phyloP scores from a whole-genome alignment of 2,113 vertebrate species.

The Podiceps cristatus region DNA sequence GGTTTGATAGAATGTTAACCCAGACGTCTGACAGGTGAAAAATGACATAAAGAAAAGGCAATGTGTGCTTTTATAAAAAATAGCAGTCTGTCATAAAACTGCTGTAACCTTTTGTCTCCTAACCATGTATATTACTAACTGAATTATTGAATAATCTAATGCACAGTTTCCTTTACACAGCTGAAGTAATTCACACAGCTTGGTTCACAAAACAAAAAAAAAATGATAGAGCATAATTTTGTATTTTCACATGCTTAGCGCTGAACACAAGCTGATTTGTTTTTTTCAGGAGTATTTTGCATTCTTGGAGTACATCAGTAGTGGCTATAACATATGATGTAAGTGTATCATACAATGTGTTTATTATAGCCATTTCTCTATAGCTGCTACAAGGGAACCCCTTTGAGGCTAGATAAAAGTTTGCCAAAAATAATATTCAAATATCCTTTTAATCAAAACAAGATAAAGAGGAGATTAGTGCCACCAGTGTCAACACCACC shows the following conservation, averaged over 20 bases:
- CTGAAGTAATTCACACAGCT: slow-evolving; percentile 49
- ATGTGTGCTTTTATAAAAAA: neutral
- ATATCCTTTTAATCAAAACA: slow-evolving; percentile 72
- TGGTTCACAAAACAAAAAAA: neutral
- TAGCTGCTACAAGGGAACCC: slow-evolving; percentile 53
- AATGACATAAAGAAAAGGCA: neutral
- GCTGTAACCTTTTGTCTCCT: neutral
- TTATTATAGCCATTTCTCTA: slow-evolving; percentile 63
- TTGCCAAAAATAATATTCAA: slow-evolving; percentile 73
- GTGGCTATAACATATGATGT: slow-evolving; percentile 24
- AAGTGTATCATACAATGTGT: slow-evolving; percentile 40
- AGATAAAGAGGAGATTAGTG: slow-evolving; percentile 66
- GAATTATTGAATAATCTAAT: neutral
- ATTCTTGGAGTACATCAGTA: slow-evolving; percentile 44
- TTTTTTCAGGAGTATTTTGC: slow-evolving; percentile 28
- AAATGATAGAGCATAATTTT: neutral
- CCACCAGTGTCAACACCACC: slow-evolving; percentile 61
- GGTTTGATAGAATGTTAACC: neutral
- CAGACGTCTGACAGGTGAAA: neutral
- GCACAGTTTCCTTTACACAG: neutral
- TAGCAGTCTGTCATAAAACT: neutral
- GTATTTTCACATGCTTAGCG: slow-evolving; percentile 21
- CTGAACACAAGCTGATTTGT: slow-evolving; percentile 10
- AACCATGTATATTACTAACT: neutral
- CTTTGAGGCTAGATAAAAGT: slow-evolving; percentile 69